Evolutionary conservation across 2,888 invertebrate genomes (phyloP).

Genomic region (Baronia brevicornis): DNA sequence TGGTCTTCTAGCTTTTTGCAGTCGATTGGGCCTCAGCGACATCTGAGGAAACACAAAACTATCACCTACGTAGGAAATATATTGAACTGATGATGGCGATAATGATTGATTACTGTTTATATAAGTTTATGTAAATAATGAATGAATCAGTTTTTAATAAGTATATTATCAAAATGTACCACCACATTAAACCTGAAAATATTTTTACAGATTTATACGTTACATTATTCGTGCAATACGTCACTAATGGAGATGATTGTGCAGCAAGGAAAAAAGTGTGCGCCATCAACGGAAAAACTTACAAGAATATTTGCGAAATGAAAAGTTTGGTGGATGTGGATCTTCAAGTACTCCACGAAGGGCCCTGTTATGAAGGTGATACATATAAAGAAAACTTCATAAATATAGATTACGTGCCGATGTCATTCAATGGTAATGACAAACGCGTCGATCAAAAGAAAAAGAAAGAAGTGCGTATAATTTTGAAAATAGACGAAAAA

Average conservation of each 20-base stretch:
- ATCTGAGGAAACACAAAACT: too few relatives aligned
- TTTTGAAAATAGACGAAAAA: slow-evolving; percentile 7
- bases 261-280: slow-evolving; percentile 20
- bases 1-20: too few relatives aligned
- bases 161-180: too few relatives aligned
- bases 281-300: slow-evolving; percentile 32
- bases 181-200: too few relatives aligned
- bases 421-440: neutral
- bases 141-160: too few relatives aligned
- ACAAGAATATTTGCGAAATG: slow-evolving; percentile 26
- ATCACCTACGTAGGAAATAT: too few relatives aligned
- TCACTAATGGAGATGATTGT: too few relatives aligned
- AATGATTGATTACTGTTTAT: too few relatives aligned
- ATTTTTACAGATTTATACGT: slow-evolving; percentile 4
- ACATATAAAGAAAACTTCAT: neutral
- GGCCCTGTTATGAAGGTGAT: slow-evolving; percentile 7
- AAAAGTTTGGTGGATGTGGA: slow-evolving; percentile 20
- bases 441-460: slow-evolving; percentile 3
- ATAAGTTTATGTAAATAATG: too few relatives aligned
- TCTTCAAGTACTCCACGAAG: slow-evolving; percentile 16
- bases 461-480: slow-evolving; percentile 4
- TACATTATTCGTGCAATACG: neutral
- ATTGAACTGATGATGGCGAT: too few relatives aligned
- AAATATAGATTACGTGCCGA: too few relatives aligned
- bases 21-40: too few relatives aligned